Evolutionary conservation across 2,888 invertebrate genomes (phyloP), one percentile per base, ranked within the genome.

Genomic region (Protophormia terraenovae): DNA sequence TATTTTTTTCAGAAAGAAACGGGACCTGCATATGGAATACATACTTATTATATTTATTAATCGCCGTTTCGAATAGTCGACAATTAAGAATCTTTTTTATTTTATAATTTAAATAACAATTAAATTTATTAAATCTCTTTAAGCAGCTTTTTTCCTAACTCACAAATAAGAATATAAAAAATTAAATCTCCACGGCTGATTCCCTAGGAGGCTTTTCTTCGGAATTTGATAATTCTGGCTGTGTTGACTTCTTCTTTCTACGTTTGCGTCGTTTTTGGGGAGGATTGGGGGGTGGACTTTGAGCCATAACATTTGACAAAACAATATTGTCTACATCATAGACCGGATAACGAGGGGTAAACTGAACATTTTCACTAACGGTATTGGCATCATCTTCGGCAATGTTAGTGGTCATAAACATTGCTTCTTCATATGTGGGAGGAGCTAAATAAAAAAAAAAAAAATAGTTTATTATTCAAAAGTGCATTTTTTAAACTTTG

Each of bases 401-500:
- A 24, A 92, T 90, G 38, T 91, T 89, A 1, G 90, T 87, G 41
- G 90, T 90, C 90, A 92, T 89, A 88, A 92, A 90, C 86, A 92
- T 89, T 60, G 92, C 92, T 84, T 93, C 91, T 55, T 93, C 92
- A 81, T 92, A 93, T 1, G 92, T 90, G 8, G 93, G 93, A 4
- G 93, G 92, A 8, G 91, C 93, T 93, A 41, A 0, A 86, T 84
- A 45, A 41, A n/a, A n/a, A n/a, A 0, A 8, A 3, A 41, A 1
- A 41, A n/a, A n/a, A n/a, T n/a, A n/a, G n/a, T n/a, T 41, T 41
- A n/a, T 41, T 41, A 41, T n/a, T n/a, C 14, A n/a, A 41, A 41
- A 3, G 10, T 12, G 1, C n/a, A n/a, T n/a, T 4, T 41, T 0
- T 0, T 1, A n/a, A n/a, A 4, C 35, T 19, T 24, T 8, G 10